phyloP scores from a whole-genome alignment of 2,797 vertebrate genomes.

The Botia almorhae region DNA sequence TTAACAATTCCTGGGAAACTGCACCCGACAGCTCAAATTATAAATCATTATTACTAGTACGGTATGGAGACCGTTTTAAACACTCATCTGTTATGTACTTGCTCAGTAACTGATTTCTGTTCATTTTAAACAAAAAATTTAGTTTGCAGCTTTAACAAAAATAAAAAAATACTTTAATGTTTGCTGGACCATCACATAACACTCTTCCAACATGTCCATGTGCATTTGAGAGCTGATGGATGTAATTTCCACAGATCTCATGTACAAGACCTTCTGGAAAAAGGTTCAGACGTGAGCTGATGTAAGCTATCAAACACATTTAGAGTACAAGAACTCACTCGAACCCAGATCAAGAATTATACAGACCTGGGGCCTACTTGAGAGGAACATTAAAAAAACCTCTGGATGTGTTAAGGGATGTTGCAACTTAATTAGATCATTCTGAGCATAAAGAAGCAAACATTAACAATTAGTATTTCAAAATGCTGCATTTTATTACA shows the following conservation, averaged over 20 bases:
- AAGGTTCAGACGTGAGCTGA: neutral
- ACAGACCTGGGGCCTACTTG: no score
- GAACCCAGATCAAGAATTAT: conserved; percentile 36
- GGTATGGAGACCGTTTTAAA: no score
- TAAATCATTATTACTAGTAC: no score
- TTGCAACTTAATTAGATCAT: conserved; percentile 14
- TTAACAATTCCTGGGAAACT: no score
- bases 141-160: no score
- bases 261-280: neutral
- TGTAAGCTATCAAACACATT: conserved; percentile 16
- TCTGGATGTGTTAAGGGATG: conserved; percentile 8
- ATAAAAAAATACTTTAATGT: no score
- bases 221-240: neutral
- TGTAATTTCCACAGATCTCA: neutral
- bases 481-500: neutral
- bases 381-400: neutral
- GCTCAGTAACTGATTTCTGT: no score
- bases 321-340: conserved; percentile 19
- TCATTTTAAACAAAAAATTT: no score
- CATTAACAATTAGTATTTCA: neutral
- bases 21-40: no score
- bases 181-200: neutral
- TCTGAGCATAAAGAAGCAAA: conserved; percentile 31
- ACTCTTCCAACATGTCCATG: neutral
- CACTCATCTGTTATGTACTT: no score